These are phyloP conservation scores for Syritta pipiens DNA, from an alignment of 2,888 invertebrate genomes.

Conservation along the genomic window DNA sequence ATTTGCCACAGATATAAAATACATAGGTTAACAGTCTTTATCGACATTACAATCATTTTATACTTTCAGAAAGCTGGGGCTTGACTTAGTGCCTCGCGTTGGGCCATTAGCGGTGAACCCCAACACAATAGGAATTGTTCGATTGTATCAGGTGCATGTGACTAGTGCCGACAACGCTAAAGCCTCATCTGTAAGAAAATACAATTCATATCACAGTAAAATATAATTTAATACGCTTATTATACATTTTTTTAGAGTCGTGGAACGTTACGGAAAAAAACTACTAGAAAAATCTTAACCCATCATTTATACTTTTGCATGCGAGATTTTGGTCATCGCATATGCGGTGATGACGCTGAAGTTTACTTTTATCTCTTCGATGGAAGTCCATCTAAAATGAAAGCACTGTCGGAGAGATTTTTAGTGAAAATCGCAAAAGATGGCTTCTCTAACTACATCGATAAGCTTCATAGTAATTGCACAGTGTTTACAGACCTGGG, in stretches of 20 bases:
- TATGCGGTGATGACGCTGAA: slow-evolving; percentile 94
- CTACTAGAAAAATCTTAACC: slow-evolving; percentile 80
- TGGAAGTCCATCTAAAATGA: slow-evolving; percentile 83
- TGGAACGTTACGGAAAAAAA: slow-evolving; percentile 78
- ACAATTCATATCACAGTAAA: not conserved
- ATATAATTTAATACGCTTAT: not conserved
- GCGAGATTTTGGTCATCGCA: slow-evolving; percentile 92
- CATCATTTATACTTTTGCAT: slow-evolving; percentile 93
- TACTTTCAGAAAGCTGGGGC: slow-evolving; percentile 88
- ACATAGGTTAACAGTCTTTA: no score
- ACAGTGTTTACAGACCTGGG: slow-evolving; percentile 90
- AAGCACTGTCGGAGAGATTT: slow-evolving; percentile 93
- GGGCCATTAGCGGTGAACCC: slow-evolving; percentile 95
- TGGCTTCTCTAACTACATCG: slow-evolving; percentile 93
- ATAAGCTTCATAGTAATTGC: slow-evolving; percentile 92
- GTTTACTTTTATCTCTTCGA: slow-evolving; percentile 93
- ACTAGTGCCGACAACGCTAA: slow-evolving; percentile 87
- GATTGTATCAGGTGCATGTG: slow-evolving; percentile 90
- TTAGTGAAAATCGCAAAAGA: slow-evolving; percentile 93
- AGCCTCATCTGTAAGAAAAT: slow-evolving; percentile 84
- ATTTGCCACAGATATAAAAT: no score
- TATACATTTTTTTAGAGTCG: slow-evolving; percentile 74
- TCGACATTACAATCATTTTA: no score
- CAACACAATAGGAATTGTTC: slow-evolving; percentile 92
- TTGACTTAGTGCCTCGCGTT: slow-evolving; percentile 94